phyloP scores from a whole-genome alignment of 2,113 vertebrate genomes.

The Hemiscyllium ocellatum region DNA sequence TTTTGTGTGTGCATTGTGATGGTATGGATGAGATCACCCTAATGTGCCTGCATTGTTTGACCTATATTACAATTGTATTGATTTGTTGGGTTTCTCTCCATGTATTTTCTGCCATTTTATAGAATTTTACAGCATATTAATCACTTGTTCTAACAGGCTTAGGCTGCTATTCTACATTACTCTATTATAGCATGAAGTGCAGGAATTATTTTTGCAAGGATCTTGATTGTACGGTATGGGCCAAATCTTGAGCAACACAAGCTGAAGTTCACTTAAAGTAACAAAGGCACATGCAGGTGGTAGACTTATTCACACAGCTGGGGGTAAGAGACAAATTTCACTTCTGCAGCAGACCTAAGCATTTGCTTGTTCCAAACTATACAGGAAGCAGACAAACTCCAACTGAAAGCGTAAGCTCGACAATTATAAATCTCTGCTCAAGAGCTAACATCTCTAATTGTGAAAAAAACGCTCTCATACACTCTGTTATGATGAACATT shows the following conservation, averaged over 20 bases:
- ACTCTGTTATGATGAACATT: neutral
- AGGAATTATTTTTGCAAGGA: neutral
- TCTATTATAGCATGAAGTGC: neutral
- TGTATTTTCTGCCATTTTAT: neutral
- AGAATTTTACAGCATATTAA: neutral
- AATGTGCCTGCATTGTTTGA: neutral
- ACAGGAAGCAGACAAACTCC: neutral
- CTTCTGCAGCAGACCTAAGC: neutral
- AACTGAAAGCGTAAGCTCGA: neutral
- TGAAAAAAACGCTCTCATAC: neutral
- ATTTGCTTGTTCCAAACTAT: neutral
- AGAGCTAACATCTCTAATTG: neutral
- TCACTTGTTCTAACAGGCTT: no score
- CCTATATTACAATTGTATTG: no score
- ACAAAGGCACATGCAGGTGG: neutral
- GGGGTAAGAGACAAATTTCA: neutral
- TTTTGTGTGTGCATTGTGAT: neutral
- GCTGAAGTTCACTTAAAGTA: neutral
- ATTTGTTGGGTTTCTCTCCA: no score
- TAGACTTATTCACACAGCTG: neutral
- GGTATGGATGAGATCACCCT: neutral
- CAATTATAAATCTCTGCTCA: neutral
- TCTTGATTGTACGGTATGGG: neutral
- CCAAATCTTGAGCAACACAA: neutral
- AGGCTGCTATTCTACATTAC: no score